Evolutionary conservation across 2,888 invertebrate species (phyloP).

Genomic region (Hypercompe scribonia): DNA sequence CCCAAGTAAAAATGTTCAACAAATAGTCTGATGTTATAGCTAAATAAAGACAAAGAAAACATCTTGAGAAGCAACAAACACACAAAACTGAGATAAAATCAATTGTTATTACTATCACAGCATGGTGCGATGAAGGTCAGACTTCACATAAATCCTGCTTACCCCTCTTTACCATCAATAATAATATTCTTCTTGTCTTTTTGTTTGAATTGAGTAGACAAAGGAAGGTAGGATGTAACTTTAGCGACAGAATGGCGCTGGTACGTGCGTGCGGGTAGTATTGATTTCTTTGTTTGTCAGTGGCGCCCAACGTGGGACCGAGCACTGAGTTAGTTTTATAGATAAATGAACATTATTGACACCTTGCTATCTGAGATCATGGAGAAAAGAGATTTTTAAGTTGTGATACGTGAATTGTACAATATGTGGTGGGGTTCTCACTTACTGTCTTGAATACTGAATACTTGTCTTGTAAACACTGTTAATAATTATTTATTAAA

Average conservation of each 20-base stretch:
- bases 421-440: neutral
- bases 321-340: neutral
- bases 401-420: neutral
- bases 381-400: neutral
- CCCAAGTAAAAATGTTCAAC: no score
- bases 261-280: conserved; percentile 38
- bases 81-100: no score
- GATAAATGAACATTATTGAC: neutral
- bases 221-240: neutral
- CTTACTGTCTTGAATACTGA: no score
- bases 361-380: neutral
- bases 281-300: conserved; percentile 31
- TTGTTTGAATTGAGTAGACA: neutral
- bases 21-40: no score
- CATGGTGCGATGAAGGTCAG: no score
- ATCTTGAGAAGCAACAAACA: no score
- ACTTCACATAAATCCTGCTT: no score
- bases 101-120: no score
- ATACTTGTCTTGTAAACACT: no score
- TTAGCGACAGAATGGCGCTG: neutral
- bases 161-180: no score
- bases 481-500: no score
- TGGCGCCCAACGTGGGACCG: conserved; percentile 32
- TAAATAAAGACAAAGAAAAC: no score
- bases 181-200: neutral